Conservation (phyloP, 2,113 vertebrate species). For the Thymallus thymallus region DNA sequence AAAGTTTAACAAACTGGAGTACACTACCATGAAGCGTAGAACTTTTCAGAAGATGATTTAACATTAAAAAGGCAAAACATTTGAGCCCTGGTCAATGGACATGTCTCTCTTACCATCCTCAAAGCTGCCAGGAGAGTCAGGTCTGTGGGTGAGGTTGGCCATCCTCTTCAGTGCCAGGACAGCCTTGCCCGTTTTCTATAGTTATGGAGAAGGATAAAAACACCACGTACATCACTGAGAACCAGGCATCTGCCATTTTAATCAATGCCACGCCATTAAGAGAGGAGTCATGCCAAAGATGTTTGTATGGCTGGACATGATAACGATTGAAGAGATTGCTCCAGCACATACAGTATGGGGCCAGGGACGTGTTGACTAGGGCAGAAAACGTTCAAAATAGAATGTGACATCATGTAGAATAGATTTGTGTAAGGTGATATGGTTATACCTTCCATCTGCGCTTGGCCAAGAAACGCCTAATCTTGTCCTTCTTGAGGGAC, state of each 20-base stretch:
- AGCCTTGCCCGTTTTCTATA: slow-evolving; percentile 85
- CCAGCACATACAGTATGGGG: not conserved
- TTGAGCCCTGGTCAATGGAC: not conserved
- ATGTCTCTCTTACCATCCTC: slow-evolving; percentile 62
- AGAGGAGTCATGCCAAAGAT: no score
- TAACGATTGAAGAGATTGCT: slow-evolving; percentile 32
- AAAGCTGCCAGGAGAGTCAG: slow-evolving; percentile 49
- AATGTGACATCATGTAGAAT: not conserved
- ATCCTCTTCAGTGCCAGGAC: slow-evolving; percentile 84
- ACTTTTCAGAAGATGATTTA: not conserved
- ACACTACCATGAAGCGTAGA: not conserved
- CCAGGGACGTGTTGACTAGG: no score
- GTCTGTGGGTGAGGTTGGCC: slow-evolving; percentile 73
- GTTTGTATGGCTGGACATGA: no score
- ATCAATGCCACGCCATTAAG: no score
- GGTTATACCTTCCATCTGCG: slow-evolving; percentile 82
- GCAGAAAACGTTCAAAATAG: no score
- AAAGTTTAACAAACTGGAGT: no score
- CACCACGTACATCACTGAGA: no score
- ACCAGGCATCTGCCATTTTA: not conserved
- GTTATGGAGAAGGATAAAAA: slow-evolving; percentile 42
- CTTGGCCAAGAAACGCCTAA: slow-evolving; percentile 77
- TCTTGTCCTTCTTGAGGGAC: slow-evolving; percentile 80
- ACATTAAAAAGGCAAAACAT: no score
- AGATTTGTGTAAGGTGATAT: not conserved